Evolutionary conservation across 2,113 vertebrate species (phyloP), one percentile per base, ranked within the genome.

Genomic region (Uropsilus gracilis): DNA sequence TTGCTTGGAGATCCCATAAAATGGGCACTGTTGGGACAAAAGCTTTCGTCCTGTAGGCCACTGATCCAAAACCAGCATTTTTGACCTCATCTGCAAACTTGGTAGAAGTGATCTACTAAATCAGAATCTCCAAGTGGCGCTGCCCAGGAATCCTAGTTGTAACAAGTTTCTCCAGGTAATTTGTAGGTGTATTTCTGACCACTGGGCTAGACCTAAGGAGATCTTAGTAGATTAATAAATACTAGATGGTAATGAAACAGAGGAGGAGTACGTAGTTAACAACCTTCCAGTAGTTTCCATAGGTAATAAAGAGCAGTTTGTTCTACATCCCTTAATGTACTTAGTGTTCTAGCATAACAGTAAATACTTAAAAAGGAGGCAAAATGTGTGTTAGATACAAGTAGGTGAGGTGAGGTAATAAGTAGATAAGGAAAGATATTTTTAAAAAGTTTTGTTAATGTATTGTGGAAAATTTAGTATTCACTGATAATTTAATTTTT

Each of bases 401-500:
- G 8, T 82, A 30, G 12, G 34, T 48, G 57, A 68, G 22, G 13
- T 80, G 50, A 86, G 14, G 34, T 8, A 90, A 77, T 24, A 68
- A 87, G 28, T 46, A 82, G n/a, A 28, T 75, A 59, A 37, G 30
- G 12, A 75, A 76, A 95, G 55, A 73, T 34, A n/a, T 16, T 37
- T 42, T 89, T 81, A 57, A n/a, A n/a, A n/a, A 39, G 13, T 57
- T 22, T 80, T 90, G 4, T 42, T 78, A 96, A 92, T 64, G 16
- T 69, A 6, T 39, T 37, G n/a, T 18, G 13, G 24, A 42, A 94
- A 88, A 94, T 42, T 64, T 8, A 94, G 50, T 72, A 68, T 20
- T 46, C 57, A 50, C n/a, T 78, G 30, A 50, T 63, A 84, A 69
- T 85, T 93, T 96, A 93, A 88, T 91, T 94, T 46, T 75, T 93